Evolutionary conservation across 92 coral and sea anemone species (phyloP).

Genomic region (Porites cylindrica): DNA sequence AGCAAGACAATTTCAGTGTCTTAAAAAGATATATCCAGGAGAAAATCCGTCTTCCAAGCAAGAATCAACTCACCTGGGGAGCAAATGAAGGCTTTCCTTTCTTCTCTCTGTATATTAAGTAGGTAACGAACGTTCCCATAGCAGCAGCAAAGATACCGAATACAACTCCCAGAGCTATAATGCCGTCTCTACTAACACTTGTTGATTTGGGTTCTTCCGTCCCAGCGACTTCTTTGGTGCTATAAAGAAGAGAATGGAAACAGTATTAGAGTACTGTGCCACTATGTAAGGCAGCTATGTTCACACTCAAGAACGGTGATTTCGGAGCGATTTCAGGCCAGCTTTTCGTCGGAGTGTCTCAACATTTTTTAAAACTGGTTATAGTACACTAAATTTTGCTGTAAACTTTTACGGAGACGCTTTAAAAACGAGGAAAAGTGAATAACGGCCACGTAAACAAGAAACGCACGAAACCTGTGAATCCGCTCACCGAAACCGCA

Average conservation of each 20-base stretch:
- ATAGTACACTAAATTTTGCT: no score
- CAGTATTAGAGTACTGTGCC: not conserved
- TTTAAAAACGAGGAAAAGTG: no score
- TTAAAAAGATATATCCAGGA: not conserved
- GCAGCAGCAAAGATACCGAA: slow-evolving; percentile 90
- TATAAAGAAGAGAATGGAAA: not conserved
- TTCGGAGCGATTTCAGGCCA: no score
- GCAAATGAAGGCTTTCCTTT: slow-evolving; percentile 82
- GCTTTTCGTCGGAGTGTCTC: no score
- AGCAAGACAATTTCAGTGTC: no score
- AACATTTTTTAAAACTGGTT: no score
- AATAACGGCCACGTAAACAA: no score
- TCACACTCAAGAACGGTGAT: no score
- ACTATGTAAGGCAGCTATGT: not conserved
- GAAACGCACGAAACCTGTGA: no score
- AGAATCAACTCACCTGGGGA: slow-evolving; percentile 62
- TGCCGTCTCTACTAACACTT: slow-evolving; percentile 62
- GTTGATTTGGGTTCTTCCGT: slow-evolving; percentile 27
- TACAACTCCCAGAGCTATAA: slow-evolving; percentile 95
- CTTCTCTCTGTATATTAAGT: slow-evolving; percentile 83
- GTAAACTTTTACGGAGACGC: no score
- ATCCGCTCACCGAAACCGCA: no score
- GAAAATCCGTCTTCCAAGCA: not conserved
- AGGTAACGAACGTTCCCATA: slow-evolving; percentile 77
- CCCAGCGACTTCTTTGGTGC: slow-evolving; percentile 10